Conservation (phyloP, 2,888 invertebrate genomes). For the Matsumyia berberina region DNA sequence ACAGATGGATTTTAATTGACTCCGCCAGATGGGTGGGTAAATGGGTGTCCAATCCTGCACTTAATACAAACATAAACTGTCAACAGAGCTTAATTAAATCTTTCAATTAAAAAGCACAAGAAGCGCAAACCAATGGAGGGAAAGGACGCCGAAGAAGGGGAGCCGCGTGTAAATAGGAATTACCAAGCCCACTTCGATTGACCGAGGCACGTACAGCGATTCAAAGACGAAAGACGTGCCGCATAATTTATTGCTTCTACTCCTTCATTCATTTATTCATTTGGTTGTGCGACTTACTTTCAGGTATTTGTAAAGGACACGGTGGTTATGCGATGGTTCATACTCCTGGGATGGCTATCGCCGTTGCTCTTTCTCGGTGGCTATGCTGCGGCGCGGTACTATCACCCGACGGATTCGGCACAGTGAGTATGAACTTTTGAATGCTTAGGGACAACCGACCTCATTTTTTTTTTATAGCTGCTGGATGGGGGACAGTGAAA, state of each 20-base stretch:
- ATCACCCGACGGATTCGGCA: constrained; percentile 85
- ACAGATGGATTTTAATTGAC: constrained; percentile 17
- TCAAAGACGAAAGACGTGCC: neutral
- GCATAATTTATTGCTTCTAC: constrained; percentile 8
- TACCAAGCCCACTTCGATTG: neutral
- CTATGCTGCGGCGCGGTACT: constrained; percentile 82
- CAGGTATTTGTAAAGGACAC: constrained; percentile 90
- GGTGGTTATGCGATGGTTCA: constrained; percentile 89
- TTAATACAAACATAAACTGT: constrained; percentile 17
- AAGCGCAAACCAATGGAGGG: neutral
- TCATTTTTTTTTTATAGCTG: constrained; percentile 85
- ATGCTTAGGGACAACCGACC: neutral
- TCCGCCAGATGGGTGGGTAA: neutral
- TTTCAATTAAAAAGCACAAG: constrained; percentile 16
- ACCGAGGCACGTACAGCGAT: constrained; percentile 4
- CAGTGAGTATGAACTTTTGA: constrained; percentile 84
- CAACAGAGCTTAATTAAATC: constrained; percentile 46
- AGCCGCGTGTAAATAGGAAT: neutral
- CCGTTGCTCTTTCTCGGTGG: constrained; percentile 86
- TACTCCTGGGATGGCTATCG: constrained; percentile 88
- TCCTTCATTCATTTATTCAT: neutral
- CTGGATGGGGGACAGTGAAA: constrained; percentile 88
- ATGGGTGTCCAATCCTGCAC: constrained; percentile 6
- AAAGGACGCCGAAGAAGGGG: neutral
- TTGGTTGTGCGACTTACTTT: constrained; percentile 83